Base-by-base conservation (phyloP, 2,113 vertebrate genomes). In the Vireo altiloquus region DNA sequence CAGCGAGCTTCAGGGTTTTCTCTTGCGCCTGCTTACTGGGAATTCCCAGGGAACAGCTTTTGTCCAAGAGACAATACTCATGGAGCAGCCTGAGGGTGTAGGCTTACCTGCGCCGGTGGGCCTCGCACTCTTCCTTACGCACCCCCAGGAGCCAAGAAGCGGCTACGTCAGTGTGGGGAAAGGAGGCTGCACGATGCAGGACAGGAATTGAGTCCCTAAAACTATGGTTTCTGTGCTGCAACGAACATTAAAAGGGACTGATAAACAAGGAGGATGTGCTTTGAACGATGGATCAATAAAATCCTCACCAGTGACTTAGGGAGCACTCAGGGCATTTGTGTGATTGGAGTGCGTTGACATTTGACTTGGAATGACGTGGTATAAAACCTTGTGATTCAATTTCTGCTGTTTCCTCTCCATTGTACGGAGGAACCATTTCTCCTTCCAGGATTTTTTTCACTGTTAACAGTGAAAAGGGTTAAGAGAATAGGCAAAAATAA, bases 121-220 rank as follows among this genome's bases (percentile, higher is more conserved):
- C 15, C 35, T 64, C 47, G 27, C 35, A 11, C 52, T 53, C 25
- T 3, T 11, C 8, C 35, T 27, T 22, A 21, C 14, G 2, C 7
- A 0, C 7, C 7, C 9, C 18, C 35, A 16, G 35, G 14, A 19
- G 35, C 14, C 19, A 19, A 31, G 64, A 31, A 40, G 22, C 22
- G 9, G 37, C 50, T 39, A 1, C 0, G 0, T 18, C 33, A 1
- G 15, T 1, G 11, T 69, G 15, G 56, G 6, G 9, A 7, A 18
- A 57, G 35, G 52, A 75, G 65, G 15, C 54, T 37, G 1, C 16
- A 2, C 0, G 0, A 1, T 24, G 31, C 13, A 21, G 35, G 17
- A 18, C 24, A 23, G 44, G 47, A n/a, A 31, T 4, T 10, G 9
- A 24, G 21, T 76, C 28, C 56, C 30, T 47, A 6, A 37, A 89